These are phyloP conservation scores for Proisotoma minuta DNA, from an alignment of 2,888 invertebrate species.

Conservation along the genomic window DNA sequence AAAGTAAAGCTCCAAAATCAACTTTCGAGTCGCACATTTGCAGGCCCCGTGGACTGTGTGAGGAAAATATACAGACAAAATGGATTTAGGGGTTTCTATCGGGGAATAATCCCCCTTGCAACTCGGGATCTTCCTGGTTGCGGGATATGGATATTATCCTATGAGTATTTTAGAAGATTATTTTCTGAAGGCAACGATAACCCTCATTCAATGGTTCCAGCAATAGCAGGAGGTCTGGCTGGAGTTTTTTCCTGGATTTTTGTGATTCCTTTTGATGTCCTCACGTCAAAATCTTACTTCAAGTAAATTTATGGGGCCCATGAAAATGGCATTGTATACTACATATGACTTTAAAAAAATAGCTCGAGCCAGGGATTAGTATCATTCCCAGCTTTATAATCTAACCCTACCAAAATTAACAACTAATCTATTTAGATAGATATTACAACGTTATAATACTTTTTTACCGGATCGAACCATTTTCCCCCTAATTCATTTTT, in stretches of 20 bases:
- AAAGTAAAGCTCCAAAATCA: constrained; percentile 1
- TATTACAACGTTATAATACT: no score
- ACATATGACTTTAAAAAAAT: no score
- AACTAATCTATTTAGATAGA: no score
- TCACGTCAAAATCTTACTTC: no score
- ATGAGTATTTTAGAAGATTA: constrained; percentile 51
- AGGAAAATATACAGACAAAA: not conserved
- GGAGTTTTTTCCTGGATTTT: not conserved
- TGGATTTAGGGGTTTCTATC: not conserved
- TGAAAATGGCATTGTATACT: no score
- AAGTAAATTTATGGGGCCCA: no score
- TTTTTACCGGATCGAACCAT: no score
- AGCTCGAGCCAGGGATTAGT: no score
- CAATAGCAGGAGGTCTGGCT: not conserved
- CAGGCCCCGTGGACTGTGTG: not conserved
- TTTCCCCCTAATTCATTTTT: no score
- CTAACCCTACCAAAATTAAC: no score
- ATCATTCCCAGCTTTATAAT: no score
- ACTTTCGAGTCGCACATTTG: not conserved
- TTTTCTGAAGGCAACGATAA: no score
- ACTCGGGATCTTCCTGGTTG: constrained; percentile 55
- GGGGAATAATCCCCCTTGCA: not conserved
- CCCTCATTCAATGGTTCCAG: not conserved
- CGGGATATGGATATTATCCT: constrained; percentile 61
- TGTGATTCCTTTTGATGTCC: not conserved